Evolutionary conservation across 2,113 vertebrate species (phyloP).

Genomic region (Lophura nycthemera): DNA sequence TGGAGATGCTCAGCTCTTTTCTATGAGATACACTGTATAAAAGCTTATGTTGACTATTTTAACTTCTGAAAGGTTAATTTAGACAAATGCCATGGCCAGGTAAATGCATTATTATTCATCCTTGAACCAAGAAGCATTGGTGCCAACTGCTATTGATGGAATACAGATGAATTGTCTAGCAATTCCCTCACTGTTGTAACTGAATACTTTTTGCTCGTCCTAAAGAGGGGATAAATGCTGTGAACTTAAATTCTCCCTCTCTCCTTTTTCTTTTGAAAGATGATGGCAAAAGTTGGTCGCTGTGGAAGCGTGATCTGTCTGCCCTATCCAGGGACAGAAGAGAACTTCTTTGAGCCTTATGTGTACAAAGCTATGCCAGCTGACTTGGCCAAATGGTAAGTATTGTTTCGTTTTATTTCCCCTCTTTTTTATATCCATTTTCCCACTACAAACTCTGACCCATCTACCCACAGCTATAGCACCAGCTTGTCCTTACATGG

Average conservation of each 20-base stretch:
- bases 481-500: rapidly evolving
- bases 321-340: not conserved
- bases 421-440: not conserved
- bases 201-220: not conserved
- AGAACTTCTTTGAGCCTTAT: not conserved
- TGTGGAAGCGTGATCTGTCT: not conserved
- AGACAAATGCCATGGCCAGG: not conserved
- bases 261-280: not conserved
- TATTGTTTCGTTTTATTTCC: not conserved
- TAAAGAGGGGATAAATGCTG: not conserved
- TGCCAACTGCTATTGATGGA: not conserved
- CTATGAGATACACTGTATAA: not conserved
- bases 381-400: not conserved
- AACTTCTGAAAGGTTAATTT: not conserved
- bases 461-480: not conserved
- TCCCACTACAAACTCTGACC: not conserved
- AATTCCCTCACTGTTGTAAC: not conserved
- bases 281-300: not conserved
- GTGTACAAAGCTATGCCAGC: not conserved
- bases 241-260: not conserved
- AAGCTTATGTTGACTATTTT: not conserved
- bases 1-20: not conserved
- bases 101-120: not conserved
- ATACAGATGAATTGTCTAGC: not conserved
- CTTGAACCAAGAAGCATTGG: not conserved